These are phyloP conservation scores for Hirundo rustica DNA, from an alignment of 2,797 vertebrate genomes.

Conservation along the genomic window DNA sequence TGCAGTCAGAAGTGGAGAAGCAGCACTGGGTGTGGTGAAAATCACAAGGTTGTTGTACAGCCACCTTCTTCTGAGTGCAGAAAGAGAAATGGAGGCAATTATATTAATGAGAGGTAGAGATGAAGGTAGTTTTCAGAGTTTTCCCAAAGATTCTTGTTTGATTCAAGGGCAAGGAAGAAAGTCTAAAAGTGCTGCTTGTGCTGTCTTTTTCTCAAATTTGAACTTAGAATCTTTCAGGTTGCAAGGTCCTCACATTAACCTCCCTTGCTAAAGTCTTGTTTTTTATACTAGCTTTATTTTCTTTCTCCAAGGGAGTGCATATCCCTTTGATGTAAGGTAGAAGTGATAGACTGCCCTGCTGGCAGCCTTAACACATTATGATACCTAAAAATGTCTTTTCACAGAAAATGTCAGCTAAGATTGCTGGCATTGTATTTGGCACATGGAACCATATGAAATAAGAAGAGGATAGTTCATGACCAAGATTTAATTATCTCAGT, in stretches of 20 bases:
- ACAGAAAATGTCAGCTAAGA: conserved; percentile 34
- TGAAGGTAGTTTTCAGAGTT: not conserved
- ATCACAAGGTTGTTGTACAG: not conserved
- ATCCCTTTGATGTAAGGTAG: conserved; percentile 23
- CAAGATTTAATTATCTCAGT: conserved; percentile 27
- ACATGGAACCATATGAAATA: not conserved
- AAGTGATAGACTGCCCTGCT: conserved; percentile 59
- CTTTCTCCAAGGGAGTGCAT: not conserved
- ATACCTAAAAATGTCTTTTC: conserved; percentile 46
- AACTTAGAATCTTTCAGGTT: not conserved
- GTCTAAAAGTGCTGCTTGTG: not conserved
- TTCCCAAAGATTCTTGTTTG: not conserved
- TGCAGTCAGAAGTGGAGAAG: not conserved
- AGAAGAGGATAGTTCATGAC: not conserved
- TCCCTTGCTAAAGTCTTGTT: not conserved
- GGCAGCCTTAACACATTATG: conserved; percentile 39
- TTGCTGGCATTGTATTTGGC: not conserved
- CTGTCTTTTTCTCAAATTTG: not conserved
- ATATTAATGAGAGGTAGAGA: not conserved
- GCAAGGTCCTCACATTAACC: not conserved
- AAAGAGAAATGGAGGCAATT: not conserved
- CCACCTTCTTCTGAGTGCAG: not conserved
- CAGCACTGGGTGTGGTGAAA: not conserved
- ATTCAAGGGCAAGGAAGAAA: not conserved
- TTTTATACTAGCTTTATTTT: conserved; percentile 32